Conservation (phyloP, 2,888 invertebrate species). For the Apotomis capreana region DNA sequence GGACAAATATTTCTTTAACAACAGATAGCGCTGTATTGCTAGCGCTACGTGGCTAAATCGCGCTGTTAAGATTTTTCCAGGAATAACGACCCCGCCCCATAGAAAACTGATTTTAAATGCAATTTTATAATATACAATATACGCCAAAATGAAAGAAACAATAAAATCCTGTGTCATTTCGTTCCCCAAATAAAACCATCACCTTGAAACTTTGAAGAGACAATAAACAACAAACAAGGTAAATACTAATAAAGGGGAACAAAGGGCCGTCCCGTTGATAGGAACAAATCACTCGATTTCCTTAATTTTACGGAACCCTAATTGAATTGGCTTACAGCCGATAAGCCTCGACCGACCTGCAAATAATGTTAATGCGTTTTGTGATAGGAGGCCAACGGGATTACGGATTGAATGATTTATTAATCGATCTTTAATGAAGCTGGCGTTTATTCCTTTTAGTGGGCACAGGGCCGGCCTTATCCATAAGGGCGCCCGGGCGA, state of each 20-base stretch:
- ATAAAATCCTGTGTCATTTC: not conserved
- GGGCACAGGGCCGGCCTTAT: too few species aligned
- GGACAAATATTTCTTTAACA: too few species aligned
- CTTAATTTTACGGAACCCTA: conserved; percentile 35
- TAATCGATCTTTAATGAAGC: not conserved
- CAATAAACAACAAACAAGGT: conserved; percentile 23
- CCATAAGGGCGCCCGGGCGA: too few species aligned
- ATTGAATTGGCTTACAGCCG: conserved; percentile 34
- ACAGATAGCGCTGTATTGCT: too few species aligned
- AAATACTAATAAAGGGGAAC: conserved; percentile 38
- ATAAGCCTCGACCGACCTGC: conserved; percentile 24
- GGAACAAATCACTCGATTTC: conserved; percentile 41
- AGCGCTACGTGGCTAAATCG: too few species aligned
- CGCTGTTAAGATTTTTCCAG: too few species aligned
- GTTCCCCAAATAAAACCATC: not conserved
- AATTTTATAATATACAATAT: not conserved
- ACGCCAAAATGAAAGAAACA: not conserved
- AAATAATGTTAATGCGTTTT: conserved; percentile 7
- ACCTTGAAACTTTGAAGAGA: conserved; percentile 22
- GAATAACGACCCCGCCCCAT: not conserved
- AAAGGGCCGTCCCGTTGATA: conserved; percentile 25
- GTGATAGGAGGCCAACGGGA: not conserved
- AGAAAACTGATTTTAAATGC: not conserved
- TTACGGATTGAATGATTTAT: not conserved
- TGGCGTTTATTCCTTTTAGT: not conserved